These are phyloP conservation scores for Oxytorus armatus DNA, from an alignment of 2,888 invertebrate species.

Conservation along the genomic window DNA sequence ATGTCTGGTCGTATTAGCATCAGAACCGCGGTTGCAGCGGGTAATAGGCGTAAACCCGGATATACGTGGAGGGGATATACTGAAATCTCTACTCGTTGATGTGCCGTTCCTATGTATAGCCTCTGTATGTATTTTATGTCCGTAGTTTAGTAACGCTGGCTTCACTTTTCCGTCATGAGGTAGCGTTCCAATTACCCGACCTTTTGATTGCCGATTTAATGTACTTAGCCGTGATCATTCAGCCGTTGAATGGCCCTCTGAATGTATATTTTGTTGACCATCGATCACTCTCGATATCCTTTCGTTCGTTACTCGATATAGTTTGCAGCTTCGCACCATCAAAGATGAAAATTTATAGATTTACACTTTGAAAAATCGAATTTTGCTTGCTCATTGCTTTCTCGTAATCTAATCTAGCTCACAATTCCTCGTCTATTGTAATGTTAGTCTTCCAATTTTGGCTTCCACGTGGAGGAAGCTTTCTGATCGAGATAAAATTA, in stretches of 20 bases:
- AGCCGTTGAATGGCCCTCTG: background rate
- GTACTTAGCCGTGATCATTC: constrained; percentile 57
- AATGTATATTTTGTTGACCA: background rate
- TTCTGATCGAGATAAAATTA: too few species aligned
- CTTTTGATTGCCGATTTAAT: constrained; percentile 77
- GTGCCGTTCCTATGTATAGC: constrained; percentile 5
- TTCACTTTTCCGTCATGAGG: constrained; percentile 38
- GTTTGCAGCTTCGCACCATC: background rate
- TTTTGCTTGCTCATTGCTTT: too few species aligned
- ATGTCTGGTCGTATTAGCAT: constrained; percentile 79
- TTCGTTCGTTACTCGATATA: background rate
- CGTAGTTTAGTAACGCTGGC: constrained; percentile 6
- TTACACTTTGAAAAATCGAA: too few species aligned
- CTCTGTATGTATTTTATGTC: too few species aligned
- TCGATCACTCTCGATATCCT: background rate
- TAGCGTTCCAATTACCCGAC: constrained; percentile 71
- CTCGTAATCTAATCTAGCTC: too few species aligned
- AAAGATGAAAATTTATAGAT: too few species aligned
- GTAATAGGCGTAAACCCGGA: constrained; percentile 63
- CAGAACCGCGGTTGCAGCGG: constrained; percentile 59
- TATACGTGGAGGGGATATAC: constrained; percentile 37
- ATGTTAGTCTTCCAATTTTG: too few species aligned
- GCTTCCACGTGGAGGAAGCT: too few species aligned
- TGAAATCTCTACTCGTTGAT: constrained; percentile 56
- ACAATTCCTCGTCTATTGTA: too few species aligned